These are phyloP conservation scores for Crepidodera aurea DNA, from an alignment of 2,888 invertebrate species.

Conservation along the genomic window DNA sequence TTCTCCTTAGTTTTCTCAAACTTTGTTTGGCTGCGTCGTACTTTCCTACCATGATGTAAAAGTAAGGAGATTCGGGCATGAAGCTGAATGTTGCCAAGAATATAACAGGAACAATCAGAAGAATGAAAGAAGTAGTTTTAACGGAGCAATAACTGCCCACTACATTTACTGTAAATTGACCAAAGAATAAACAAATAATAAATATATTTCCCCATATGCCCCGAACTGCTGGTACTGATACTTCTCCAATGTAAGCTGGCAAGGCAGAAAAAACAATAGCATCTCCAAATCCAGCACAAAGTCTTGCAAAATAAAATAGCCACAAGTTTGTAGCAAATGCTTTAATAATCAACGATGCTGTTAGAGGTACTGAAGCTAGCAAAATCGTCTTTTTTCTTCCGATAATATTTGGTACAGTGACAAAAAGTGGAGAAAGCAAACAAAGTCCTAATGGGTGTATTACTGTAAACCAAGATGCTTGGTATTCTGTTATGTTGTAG, in stretches of 20 bases:
- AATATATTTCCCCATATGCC: constrained; percentile 51
- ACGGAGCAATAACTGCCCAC: constrained; percentile 68
- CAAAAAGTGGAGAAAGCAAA: background rate
- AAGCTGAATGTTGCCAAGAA: constrained; percentile 66
- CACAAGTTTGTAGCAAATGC: constrained; percentile 1
- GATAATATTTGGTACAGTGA: background rate
- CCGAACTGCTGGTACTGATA: constrained; percentile 50
- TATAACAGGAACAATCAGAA: constrained; percentile 66
- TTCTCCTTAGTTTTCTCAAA: constrained; percentile 45
- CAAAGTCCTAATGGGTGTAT: constrained; percentile 30
- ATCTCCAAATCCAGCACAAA: constrained; percentile 28
- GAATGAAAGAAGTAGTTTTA: constrained; percentile 64
- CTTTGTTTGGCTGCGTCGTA: constrained; percentile 45
- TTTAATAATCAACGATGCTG: background rate
- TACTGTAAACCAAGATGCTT: constrained; percentile 54
- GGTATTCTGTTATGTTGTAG: constrained; percentile 49
- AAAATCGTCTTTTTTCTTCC: constrained; percentile 6
- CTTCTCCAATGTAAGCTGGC: constrained; percentile 47
- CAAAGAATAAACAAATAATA: constrained; percentile 46
- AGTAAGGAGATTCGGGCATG: constrained; percentile 67
- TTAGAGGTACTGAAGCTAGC: background rate
- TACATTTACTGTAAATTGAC: constrained; percentile 57
- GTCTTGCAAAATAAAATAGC: background rate
- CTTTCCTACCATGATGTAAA: constrained; percentile 44
- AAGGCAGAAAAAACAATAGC: constrained; percentile 46